Percentiles rank a stretch among this genome's conserved stretches.
phyloP scores from a whole-genome alignment of 2,113 vertebrate genomes.

The Leucopsar rothschildi region DNA sequence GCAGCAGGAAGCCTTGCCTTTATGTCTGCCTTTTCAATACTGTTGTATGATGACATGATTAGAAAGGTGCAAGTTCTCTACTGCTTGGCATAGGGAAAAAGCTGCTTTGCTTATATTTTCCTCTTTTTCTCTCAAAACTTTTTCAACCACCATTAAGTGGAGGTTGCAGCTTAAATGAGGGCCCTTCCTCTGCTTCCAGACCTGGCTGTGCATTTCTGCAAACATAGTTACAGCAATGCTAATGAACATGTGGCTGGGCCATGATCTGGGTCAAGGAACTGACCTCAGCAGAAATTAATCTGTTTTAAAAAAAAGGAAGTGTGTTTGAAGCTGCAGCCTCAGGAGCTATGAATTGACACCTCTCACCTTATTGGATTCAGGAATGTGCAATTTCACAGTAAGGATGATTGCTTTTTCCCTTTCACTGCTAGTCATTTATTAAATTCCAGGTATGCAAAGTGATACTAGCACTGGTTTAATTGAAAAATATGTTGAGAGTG shows the following conservation, averaged over 20 bases:
- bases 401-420: not conserved
- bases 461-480: not conserved
- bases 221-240: not conserved
- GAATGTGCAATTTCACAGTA: conserved; percentile 15
- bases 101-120: not conserved
- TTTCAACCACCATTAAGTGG: not conserved
- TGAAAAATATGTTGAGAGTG: not conserved
- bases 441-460: conserved; percentile 24
- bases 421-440: not conserved
- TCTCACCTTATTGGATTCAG: not conserved
- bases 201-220: not conserved
- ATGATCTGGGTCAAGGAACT: not conserved
- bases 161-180: not conserved
- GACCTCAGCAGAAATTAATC: not conserved
- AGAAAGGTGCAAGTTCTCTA: not conserved
- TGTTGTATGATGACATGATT: not conserved
- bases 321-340: conserved; percentile 5
- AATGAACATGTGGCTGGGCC: not conserved
- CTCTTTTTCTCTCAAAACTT: not conserved
- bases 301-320: not conserved
- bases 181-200: not conserved
- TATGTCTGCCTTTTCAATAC: not conserved
- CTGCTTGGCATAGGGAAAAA: not conserved
- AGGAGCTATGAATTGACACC: not conserved
- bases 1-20: not conserved